Percentiles rank a stretch among this genome's conserved stretches.
Evolutionary conservation across 2,888 invertebrate genomes (phyloP).

Genomic region (Nematopogon swammerdamellus): DNA sequence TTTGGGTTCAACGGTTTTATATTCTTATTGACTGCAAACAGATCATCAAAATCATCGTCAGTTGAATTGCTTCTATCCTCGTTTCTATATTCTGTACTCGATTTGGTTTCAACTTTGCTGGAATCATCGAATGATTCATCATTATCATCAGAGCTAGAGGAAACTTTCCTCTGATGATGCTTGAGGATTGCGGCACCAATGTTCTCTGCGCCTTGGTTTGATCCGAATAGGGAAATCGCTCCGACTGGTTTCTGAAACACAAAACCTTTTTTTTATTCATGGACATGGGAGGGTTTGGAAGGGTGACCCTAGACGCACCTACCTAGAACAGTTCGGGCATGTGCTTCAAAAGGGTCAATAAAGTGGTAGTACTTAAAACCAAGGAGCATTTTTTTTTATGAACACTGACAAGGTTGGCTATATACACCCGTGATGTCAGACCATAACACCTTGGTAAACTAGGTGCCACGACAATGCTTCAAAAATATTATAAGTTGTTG

Average conservation of each 20-base stretch:
- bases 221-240: slow-evolving; percentile 57
- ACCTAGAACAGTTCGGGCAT: too few species aligned
- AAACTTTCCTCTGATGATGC: slow-evolving; percentile 27
- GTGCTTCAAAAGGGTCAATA: too few species aligned
- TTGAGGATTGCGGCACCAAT: slow-evolving; percentile 42
- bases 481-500: too few species aligned
- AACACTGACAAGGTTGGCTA: too few species aligned
- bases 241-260: slow-evolving; percentile 57
- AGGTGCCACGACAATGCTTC: too few species aligned
- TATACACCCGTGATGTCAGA: too few species aligned
- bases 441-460: too few species aligned
- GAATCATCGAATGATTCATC: slow-evolving; percentile 6
- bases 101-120: slow-evolving; percentile 1
- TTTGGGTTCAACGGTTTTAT: slow-evolving; percentile 8
- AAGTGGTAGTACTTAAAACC: too few species aligned
- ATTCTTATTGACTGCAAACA: slow-evolving; percentile 5
- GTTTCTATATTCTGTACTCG: background rate
- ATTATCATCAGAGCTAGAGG: slow-evolving; percentile 26
- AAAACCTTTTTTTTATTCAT: slow-evolving; percentile 5
- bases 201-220: slow-evolving; percentile 30
- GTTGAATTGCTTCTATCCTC: slow-evolving; percentile 11
- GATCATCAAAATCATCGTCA: slow-evolving; percentile 8
- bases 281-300: background rate
- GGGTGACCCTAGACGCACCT: too few species aligned
- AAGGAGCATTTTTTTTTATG: too few species aligned